Evolutionary conservation across 2,113 vertebrate genomes (phyloP), one percentile per base, ranked within the genome.

Genomic region (Solenodon paradoxus): DNA sequence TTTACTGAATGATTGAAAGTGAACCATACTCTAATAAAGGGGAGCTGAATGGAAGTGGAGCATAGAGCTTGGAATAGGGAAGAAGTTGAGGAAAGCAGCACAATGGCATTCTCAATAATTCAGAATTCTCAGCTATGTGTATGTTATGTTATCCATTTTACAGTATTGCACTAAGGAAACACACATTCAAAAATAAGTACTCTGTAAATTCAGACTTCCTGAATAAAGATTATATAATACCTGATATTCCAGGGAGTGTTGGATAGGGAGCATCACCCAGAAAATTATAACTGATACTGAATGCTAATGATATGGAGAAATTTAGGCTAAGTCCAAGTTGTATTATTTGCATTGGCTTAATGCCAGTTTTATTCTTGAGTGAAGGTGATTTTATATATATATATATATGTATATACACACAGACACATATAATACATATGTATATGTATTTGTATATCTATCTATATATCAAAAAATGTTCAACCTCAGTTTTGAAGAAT

Each of bases 171-270:
- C 35, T 28, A 6, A 5, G 49, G 26, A 71, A 24, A 35, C 2
- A 59, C 15, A 42, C 7, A 49, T 57, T 20, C 12, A 84, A 72
- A 87, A 88, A 32, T 90, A 82, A 78, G 26, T 47, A 22, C 47
- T 63, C 79, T 95, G n/a, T 90, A 64, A 74, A 80, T 87, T 90
- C 30, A 77, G 68, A 87, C 61, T 81, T 82, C 7, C 49, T 91
- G 10, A 64, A 5, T 63, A 64, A 40, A 84, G 20, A 79, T 74
- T 11, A 32, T 11, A 32, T 92, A 30, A 82, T 10, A 68, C 32
- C 47, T 90, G 49, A 42, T 92, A 38, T 24, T 81, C 51, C 10
- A 66, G 85, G 85, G 78, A 68, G 51, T 28, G 19, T 88, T 11
- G 45, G 59, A 16, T 4, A 88, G 28, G 5, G 47, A 28, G 69